These are phyloP conservation scores for Galaxea fascicularis DNA, from an alignment of 92 coral and sea anemone species.

Conservation along the genomic window DNA sequence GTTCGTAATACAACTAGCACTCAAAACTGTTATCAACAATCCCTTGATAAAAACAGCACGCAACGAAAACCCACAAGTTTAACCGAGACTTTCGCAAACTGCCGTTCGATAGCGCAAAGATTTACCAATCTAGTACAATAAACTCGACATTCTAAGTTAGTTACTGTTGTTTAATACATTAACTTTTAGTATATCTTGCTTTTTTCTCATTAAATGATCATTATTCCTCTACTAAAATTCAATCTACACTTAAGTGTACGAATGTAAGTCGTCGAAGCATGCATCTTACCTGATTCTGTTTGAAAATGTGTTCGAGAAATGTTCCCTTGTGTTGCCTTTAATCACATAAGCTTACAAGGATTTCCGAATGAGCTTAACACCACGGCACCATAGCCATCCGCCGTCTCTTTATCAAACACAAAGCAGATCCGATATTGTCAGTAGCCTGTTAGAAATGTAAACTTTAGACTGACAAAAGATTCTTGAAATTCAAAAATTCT, in stretches of 20 bases:
- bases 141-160: neutral
- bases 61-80: neutral
- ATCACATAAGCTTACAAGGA: constrained; percentile 7
- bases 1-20: neutral
- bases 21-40: neutral
- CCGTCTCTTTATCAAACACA: constrained; percentile 2
- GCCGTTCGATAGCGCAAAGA: neutral
- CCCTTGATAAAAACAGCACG: neutral
- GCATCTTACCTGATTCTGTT: neutral
- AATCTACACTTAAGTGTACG: neutral
- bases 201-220: neutral
- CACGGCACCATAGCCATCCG: neutral
- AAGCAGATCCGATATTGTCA: constrained; percentile 15
- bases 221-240: neutral
- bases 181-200: neutral
- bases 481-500: constrained; percentile 35
- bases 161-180: neutral
- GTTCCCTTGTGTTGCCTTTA: neutral
- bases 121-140: neutral
- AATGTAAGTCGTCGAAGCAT: neutral
- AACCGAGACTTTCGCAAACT: neutral
- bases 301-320: neutral
- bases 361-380: constrained; percentile 34
- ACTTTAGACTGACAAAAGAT: constrained; percentile 22
- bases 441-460: neutral